Conservation (phyloP, 2,888 invertebrate genomes). For the Lathronympha strigana region DNA sequence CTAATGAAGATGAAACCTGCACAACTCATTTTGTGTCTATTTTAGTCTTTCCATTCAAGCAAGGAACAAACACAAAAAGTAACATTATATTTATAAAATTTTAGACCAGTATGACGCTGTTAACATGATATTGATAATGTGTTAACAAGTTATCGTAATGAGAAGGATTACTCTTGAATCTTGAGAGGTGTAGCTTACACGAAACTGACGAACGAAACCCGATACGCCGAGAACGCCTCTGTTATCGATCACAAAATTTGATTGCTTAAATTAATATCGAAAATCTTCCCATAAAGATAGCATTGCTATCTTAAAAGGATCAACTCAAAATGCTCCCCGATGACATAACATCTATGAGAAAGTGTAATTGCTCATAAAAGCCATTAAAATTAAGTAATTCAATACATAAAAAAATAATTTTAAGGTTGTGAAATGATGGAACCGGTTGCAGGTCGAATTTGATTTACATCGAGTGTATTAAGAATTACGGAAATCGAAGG, state of each 20-base stretch:
- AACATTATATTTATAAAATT: not conserved
- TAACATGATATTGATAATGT: no score
- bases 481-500: slow-evolving; percentile 40
- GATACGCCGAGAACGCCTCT: slow-evolving; percentile 4
- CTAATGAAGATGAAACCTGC: slow-evolving; percentile 43
- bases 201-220: no score
- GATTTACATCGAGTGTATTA: slow-evolving; percentile 32
- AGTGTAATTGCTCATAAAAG: slow-evolving; percentile 50
- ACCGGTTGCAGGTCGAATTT: slow-evolving; percentile 37
- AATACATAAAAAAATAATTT: slow-evolving; percentile 47
- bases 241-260: slow-evolving; percentile 26
- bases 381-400: slow-evolving; percentile 51
- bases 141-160: not conserved
- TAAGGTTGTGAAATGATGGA: slow-evolving; percentile 45
- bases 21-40: slow-evolving; percentile 22
- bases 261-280: slow-evolving; percentile 45
- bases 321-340: slow-evolving; percentile 44
- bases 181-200: not conserved
- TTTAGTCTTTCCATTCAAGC: slow-evolving; percentile 6
- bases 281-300: slow-evolving; percentile 45
- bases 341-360: slow-evolving; percentile 54
- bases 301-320: slow-evolving; percentile 57
- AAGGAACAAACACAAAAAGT: not conserved
- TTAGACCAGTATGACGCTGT: not conserved
- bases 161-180: not conserved